A percentile compares a stretch with the other conserved stretches of the same genome.
phyloP scores from a whole-genome alignment of 2,113 vertebrate species.

The Embiotoca jacksoni region DNA sequence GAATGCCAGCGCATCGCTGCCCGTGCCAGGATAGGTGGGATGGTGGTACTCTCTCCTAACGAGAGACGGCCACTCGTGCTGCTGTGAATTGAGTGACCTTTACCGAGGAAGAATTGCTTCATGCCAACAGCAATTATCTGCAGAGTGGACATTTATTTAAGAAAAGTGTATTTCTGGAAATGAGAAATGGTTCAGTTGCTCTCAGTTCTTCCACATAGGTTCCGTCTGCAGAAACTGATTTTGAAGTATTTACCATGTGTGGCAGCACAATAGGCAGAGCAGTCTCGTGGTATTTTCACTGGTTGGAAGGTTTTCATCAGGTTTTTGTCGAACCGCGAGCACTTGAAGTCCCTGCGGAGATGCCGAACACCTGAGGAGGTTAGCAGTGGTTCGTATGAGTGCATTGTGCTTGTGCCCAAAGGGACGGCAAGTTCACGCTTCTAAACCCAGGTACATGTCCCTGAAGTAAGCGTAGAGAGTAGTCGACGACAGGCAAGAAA shows the following conservation, averaged over 20 bases:
- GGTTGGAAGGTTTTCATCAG: conserved; percentile 17
- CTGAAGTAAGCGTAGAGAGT: conserved; percentile 1
- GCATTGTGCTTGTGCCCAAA: background rate
- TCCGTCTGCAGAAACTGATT: background rate
- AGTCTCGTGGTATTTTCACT: background rate
- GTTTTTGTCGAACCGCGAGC: conserved; percentile 24
- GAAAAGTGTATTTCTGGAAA: conserved; percentile 73
- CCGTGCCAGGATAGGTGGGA: conserved; percentile 53
- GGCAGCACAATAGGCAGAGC: background rate
- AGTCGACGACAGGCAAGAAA: background rate
- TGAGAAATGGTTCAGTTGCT: conserved; percentile 16
- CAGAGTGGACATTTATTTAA: conserved; percentile 49
- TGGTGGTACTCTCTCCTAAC: conserved; percentile 59
- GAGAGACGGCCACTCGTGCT: conserved; percentile 66
- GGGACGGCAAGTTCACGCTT: background rate
- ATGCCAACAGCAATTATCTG: conserved; percentile 69
- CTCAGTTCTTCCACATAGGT: background rate
- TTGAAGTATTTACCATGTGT: conserved; percentile 24
- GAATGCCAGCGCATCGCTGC: conserved; percentile 59
- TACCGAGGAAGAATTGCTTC: conserved; percentile 60
- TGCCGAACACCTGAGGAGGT: background rate
- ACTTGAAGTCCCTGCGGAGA: background rate
- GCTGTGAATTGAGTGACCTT: conserved; percentile 75
- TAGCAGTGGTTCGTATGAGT: background rate
- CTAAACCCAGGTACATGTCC: background rate